Evolutionary conservation across 2,113 vertebrate genomes (phyloP), one percentile per base, ranked within the genome.

Genomic region (Ginglymostoma cirratum): DNA sequence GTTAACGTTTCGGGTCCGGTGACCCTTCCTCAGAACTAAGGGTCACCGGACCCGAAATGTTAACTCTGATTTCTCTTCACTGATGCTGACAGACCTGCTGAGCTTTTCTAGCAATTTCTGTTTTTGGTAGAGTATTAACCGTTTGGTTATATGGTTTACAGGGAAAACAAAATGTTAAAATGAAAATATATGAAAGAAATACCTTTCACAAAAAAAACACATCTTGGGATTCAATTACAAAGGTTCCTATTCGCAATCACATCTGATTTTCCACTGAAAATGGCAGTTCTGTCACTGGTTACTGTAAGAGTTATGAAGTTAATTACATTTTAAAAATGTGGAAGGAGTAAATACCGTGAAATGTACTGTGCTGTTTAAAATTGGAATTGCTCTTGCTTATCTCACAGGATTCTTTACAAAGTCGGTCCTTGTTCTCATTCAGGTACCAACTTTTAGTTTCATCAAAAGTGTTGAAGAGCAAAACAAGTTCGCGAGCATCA

Each of bases 381-480:
- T 97, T 96, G 69, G 96, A 96, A 61, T 96, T 96, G 92, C 96
- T 52, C 2, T 94, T 4, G 65, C 96, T 97, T 55, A 96, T 96
- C 96, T 78, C 97, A 97, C 66, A 67, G 55, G 55, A 34, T 42
- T 17, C 23, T 24, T 95, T 97, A 96, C 95, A 98, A n/a, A 96
- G 96, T 1, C 45, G 97, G 95, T 97, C 97, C 24, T 94, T 94
- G 96, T 97, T 98, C 92, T 97, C 97, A 61, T 98, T 96, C 0
- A 98, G 98, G 97, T 99, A 99, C 99, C 99, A 99, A 96, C 99
- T 99, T 97, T 98, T 98, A 42, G 98, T 98, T 97, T 99, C 99
- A 96, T 99, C 98, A 96, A 99, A 99, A 42, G 97, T 98, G 98
- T 99, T 99, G 96, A 99, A 99, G 45, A 99, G 98, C 93, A 99